A percentile compares a stretch with the other conserved stretches of the same genome.
Evolutionary conservation across 2,888 invertebrate species (phyloP).

Genomic region (Sialis fuliginosa): DNA sequence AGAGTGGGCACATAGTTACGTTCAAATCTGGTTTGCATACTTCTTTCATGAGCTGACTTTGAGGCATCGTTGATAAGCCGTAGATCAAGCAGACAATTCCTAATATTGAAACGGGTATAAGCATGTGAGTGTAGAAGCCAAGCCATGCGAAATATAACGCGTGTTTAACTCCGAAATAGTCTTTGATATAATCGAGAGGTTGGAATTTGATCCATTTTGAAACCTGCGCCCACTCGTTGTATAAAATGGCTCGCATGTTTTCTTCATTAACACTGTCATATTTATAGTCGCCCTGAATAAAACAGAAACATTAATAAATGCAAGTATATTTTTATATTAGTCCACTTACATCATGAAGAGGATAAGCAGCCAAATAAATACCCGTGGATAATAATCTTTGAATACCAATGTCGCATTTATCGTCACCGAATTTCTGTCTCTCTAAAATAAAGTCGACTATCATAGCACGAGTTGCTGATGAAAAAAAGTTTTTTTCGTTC

Average conservation of each 20-base stretch:
- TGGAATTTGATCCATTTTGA: conserved; percentile 53
- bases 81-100: conserved; percentile 49
- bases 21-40: conserved; percentile 32
- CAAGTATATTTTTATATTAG: too few relatives aligned
- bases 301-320: not conserved
- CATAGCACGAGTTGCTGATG: conserved; percentile 41
- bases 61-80: conserved; percentile 29
- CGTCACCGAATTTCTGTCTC: conserved; percentile 42
- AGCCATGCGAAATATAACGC: conserved; percentile 73
- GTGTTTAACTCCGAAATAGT: conserved; percentile 60
- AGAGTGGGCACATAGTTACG: conserved; percentile 66
- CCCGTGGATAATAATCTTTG: conserved; percentile 43
- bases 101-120: conserved; percentile 52
- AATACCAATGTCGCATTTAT: conserved; percentile 43
- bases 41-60: conserved; percentile 31
- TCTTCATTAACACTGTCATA: conserved; percentile 24
- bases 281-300: conserved; percentile 26
- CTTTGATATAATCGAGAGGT: conserved; percentile 58
- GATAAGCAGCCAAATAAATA: conserved; percentile 52
- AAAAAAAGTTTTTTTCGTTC: conserved; percentile 47
- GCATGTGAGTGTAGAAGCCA: conserved; percentile 70
- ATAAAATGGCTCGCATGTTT: conserved; percentile 34
- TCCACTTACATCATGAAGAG: conserved; percentile 52
- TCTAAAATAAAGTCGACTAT: conserved; percentile 61
- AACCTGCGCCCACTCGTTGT: conserved; percentile 53